A percentile compares a stretch with the other conserved stretches of the same genome.
Conservation (phyloP, 2,888 invertebrate genomes). For the Achlya flavicornis region DNA sequence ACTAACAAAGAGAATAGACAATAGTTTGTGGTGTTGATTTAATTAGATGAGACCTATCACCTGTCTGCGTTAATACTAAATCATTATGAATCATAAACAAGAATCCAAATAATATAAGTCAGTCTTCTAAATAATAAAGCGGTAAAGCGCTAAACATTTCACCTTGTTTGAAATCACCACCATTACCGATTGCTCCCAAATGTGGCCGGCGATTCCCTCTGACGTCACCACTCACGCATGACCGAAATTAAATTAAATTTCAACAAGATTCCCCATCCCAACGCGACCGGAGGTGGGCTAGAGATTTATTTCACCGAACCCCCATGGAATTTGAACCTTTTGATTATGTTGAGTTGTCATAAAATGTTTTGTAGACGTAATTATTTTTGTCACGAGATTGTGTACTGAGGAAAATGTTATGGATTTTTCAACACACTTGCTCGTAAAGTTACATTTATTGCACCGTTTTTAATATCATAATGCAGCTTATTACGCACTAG, state of each 20-base stretch:
- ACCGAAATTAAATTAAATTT: conserved; percentile 53
- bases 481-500: too few relatives aligned
- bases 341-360: background rate
- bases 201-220: background rate
- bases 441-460: too few relatives aligned
- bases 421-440: too few relatives aligned
- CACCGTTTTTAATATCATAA: too few relatives aligned
- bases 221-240: conserved; percentile 32
- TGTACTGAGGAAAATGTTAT: too few relatives aligned
- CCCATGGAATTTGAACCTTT: conserved; percentile 6
- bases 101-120: too few relatives aligned
- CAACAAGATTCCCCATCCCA: conserved; percentile 29
- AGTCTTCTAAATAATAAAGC: background rate
- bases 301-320: background rate
- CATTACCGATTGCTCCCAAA: background rate
- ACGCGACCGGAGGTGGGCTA: background rate
- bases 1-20: too few relatives aligned
- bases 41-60: too few relatives aligned
- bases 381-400: background rate
- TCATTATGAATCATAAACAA: too few relatives aligned
- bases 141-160: background rate
- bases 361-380: background rate
- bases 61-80: too few relatives aligned
- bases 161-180: background rate
- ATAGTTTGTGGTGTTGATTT: too few relatives aligned